These are phyloP conservation scores for Drosophila birchii DNA, from an alignment of 2,888 invertebrate species.

Conservation along the genomic window DNA sequence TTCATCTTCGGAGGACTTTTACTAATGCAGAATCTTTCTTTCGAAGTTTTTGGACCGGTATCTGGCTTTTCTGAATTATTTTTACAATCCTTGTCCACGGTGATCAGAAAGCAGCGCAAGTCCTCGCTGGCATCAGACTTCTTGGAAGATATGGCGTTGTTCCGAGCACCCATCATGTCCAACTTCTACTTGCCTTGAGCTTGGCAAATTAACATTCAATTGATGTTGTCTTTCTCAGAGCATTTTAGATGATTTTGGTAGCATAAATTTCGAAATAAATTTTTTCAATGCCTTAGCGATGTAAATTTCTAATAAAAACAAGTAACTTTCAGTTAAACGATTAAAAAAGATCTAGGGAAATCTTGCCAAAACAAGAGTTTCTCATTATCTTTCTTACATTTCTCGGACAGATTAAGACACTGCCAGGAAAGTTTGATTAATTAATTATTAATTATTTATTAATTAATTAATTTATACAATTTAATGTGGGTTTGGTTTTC, in stretches of 20 bases:
- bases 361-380: not conserved
- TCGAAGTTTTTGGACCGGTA: not conserved
- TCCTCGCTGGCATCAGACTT: not conserved
- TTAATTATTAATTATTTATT: too few relatives aligned
- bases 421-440: too few relatives aligned
- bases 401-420: too few relatives aligned
- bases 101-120: slow-evolving; percentile 51
- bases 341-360: not conserved
- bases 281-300: not conserved
- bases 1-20: not conserved
- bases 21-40: not conserved
- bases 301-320: not conserved
- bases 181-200: not conserved
- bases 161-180: slow-evolving; percentile 6
- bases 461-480: too few relatives aligned
- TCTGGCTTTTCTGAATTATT: slow-evolving; percentile 23
- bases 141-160: not conserved
- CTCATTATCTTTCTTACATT: too few relatives aligned
- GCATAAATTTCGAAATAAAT: not conserved
- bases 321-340: too few relatives aligned
- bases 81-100: slow-evolving; percentile 46
- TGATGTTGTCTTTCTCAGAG: slow-evolving; percentile 1
- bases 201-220: not conserved
- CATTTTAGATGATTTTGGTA: slow-evolving; percentile 21
- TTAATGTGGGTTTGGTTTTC: too few relatives aligned